Conservation (phyloP, 2,888 invertebrate genomes). For the Ormyrus pomaceus region DNA sequence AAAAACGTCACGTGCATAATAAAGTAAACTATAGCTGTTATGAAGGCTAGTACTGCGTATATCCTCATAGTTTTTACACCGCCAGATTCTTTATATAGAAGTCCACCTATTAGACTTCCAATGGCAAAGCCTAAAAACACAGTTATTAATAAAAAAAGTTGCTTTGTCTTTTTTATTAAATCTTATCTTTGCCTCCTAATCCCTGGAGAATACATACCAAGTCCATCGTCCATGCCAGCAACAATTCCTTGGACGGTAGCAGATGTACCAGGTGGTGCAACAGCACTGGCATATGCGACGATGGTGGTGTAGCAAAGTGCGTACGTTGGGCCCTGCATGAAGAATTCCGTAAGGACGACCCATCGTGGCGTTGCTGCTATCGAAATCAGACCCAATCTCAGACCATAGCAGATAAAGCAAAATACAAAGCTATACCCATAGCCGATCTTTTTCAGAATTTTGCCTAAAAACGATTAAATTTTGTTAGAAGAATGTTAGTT, state of each 20-base stretch:
- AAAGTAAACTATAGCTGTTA: constrained; percentile 75
- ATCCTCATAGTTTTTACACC: constrained; percentile 79
- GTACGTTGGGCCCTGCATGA: constrained; percentile 92
- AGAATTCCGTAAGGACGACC: constrained; percentile 86
- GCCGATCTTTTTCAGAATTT: constrained; percentile 87
- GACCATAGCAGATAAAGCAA: constrained; percentile 85
- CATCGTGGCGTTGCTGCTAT: constrained; percentile 89
- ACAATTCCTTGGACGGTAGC: constrained; percentile 91
- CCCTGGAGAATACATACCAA: constrained; percentile 78
- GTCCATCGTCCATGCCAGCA: constrained; percentile 92
- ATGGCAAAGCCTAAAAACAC: constrained; percentile 82
- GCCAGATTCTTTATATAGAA: constrained; percentile 81
- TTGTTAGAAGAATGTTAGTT: not conserved
- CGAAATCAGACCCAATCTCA: constrained; percentile 86
- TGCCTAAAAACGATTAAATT: constrained; percentile 77
- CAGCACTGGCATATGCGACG: constrained; percentile 80
- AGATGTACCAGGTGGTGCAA: constrained; percentile 83
- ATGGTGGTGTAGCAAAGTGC: constrained; percentile 90
- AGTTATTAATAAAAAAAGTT: constrained; percentile 32
- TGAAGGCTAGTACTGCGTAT: constrained; percentile 75
- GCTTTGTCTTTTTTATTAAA: too few relatives aligned
- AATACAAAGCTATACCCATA: constrained; percentile 87
- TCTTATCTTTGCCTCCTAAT: not conserved
- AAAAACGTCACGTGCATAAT: constrained; percentile 73
- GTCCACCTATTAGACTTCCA: constrained; percentile 85